Evolutionary conservation across 2,113 vertebrate species (phyloP), one percentile per base, ranked within the genome.

Genomic region (Gobio gobio): DNA sequence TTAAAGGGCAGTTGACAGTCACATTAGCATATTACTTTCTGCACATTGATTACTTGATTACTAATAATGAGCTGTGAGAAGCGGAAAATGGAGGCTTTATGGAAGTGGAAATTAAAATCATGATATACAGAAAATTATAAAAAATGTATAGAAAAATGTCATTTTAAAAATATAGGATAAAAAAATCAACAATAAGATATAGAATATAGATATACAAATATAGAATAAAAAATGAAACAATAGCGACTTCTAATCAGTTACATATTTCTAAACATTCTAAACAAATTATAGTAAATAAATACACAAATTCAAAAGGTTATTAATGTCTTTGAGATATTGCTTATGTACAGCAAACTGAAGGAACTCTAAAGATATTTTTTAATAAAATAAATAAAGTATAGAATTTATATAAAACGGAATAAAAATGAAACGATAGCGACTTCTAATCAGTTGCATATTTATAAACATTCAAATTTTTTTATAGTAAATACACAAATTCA

Each of bases 21-120:
- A 59, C 59, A 78, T 78, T 78, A 78, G 33, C 76, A 59, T 24
- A 56, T 59, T 43, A 59, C 22, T 40, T 24, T 40, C 36, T 8
- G 18, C 70, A 47, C 22, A 24, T 47, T 73, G 22, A 73, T 73
- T 40, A 10, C 74, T 56, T 78, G 51, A 40, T 78, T 78, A 36
- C 18, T 33, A 58, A 59, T 78, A 24, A 78, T 33, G 18, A 77
- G 75, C n/a, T 77, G 20, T 61, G 33, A 78, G 22, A 58, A 78
- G 54, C 13, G 20, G 5, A 43, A 59, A 78, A 43, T n/a, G 1
- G 10, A 43, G 54, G 22, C 33, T 36, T 59, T 36, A 18, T 33
- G 36, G 29, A 36, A 56, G 20, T 59, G 56, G 4, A 13, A 12
- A 43, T 43, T 40, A 40, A 58, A 54, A 75, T 20, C 9, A 33